phyloP scores from a whole-genome alignment of 2,113 vertebrate genomes.

The Solea senegalensis region DNA sequence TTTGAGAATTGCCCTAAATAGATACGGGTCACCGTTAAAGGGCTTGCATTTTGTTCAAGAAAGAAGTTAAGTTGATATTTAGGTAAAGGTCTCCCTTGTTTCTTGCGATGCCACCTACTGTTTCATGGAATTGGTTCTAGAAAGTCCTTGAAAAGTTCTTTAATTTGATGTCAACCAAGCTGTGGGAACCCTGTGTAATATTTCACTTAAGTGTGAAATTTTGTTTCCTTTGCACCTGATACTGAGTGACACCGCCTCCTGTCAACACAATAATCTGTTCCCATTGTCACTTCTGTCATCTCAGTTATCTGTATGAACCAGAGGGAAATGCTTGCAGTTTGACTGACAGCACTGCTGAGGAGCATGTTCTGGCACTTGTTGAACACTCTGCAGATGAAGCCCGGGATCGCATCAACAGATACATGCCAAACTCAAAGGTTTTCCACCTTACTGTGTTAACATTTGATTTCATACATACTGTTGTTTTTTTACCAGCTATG shows the following conservation, averaged over 20 bases:
- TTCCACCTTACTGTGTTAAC: not conserved
- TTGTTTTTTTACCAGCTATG: not conserved
- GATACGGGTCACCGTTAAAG: too few species aligned
- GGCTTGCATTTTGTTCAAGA: too few species aligned
- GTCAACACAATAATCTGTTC: not conserved
- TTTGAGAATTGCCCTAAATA: too few species aligned
- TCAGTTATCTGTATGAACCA: slow-evolving; percentile 92
- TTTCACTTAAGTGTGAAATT: slow-evolving; percentile 1
- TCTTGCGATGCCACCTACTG: too few species aligned
- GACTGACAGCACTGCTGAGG: slow-evolving; percentile 97
- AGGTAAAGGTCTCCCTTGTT: too few species aligned
- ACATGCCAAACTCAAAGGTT: slow-evolving; percentile 94
- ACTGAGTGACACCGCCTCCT: slow-evolving; percentile 1
- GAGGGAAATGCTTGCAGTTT: slow-evolving; percentile 96
- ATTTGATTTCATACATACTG: not conserved
- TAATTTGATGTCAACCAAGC: too few species aligned
- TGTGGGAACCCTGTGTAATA: not conserved
- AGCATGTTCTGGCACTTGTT: slow-evolving; percentile 94
- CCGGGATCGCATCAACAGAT: slow-evolving; percentile 91
- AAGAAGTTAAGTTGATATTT: too few species aligned
- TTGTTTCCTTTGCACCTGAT: not conserved
- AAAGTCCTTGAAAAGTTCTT: too few species aligned
- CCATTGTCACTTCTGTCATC: slow-evolving; percentile 13
- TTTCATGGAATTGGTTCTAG: too few species aligned
- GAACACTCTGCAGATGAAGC: slow-evolving; percentile 97